These are phyloP conservation scores for Gavialis gangeticus DNA, from an alignment of 2,113 vertebrate genomes.

Conservation along the genomic window DNA sequence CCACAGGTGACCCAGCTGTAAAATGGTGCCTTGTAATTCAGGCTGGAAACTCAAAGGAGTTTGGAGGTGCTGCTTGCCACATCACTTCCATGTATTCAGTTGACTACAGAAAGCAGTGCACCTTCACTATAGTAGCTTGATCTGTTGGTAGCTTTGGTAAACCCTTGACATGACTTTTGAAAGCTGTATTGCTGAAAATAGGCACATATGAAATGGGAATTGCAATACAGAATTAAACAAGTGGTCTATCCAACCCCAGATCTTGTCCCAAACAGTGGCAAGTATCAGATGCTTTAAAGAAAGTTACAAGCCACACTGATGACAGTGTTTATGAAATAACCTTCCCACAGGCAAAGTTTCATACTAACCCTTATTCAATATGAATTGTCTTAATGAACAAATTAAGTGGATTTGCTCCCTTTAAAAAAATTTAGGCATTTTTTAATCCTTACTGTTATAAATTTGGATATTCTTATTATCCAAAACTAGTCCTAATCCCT, in stretches of 20 bases:
- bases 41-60: no score
- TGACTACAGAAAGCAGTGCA: no score
- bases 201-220: not conserved
- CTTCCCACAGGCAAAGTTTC: not conserved
- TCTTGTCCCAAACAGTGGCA: fast-evolving
- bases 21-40: no score
- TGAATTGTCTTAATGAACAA: constrained; percentile 4
- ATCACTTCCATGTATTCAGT: no score
- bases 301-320: not conserved
- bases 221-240: not conserved
- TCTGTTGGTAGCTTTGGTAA: no score
- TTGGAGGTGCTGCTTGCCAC: no score
- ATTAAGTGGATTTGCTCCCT: not conserved
- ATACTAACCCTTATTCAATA: not conserved
- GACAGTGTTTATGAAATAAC: not conserved
- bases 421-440: not conserved
- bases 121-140: no score
- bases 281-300: not conserved
- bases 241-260: not conserved
- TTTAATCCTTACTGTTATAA: not conserved
- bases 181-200: not conserved
- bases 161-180: not conserved
- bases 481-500: fast-evolving
- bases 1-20: no score
- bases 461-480: not conserved